Base-by-base conservation (phyloP, 2,797 vertebrate genomes). In the Coccyzus lansbergi region DNA sequence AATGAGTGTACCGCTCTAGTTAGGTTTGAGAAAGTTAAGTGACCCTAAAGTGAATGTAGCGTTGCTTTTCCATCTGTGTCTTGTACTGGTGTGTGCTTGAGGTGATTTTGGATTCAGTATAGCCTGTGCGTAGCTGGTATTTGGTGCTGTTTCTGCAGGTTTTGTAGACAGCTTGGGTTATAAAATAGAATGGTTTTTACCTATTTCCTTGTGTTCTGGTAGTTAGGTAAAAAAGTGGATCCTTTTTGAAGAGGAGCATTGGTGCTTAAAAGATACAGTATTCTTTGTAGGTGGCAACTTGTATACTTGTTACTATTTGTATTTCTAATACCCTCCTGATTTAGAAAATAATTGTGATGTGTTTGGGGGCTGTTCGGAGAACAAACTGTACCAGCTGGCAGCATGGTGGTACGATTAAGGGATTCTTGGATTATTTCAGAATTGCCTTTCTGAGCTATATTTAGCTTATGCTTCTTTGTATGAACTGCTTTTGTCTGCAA, bases 221-320 rank as follows among this genome's bases (percentile, higher is more conserved):
- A 74, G 58, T 19, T 24, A 83, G 83, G 18, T 70, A 31, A 49
- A 63, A 79, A 68, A 40, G 14, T 38, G 24, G 25, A 22, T 56
- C 28, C 6, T 52, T 74, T 59, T 31, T 29, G 3, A 64, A 34
- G 24, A 67, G 36, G 28, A 67, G 4, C 46, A 14, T 2, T 44
- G 25, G 28, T 0, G 1, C 13, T 59, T 77, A 40, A 72, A 86
- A 85, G 82, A 13, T 29, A 9, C 36, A 26, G 36, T 88, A 33
- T 7, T 72, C 46, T 78, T 68, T 26, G 60, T 87, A 69, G 76
- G 52, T 71, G 48, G 9, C 36, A 79, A 49, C 68, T 76, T 65
- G 55, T 83, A 63, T 90, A 78, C 58, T 34, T 44, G 56, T 69
- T 82, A 36, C 93, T 95, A 72, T 94, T 93, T 94, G 81, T 96